Base-by-base conservation (phyloP, 2,797 vertebrate species). In the Brachyalestes nurse region DNA sequence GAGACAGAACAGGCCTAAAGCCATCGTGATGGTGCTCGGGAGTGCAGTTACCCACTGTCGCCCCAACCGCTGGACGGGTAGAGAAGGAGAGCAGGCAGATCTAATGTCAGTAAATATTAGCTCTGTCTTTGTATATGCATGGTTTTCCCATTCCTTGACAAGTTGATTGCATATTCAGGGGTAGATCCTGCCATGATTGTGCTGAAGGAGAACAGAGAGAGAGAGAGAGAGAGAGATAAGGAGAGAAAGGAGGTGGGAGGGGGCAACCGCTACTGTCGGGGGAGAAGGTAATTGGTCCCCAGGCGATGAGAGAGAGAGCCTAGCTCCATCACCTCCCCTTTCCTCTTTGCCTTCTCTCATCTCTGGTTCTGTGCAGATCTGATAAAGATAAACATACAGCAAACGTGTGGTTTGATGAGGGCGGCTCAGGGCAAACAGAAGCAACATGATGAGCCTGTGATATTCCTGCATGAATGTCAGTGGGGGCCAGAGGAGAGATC, bases 351-450 rank as follows among this genome's bases (percentile, higher is more conserved):
- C n/a, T 86, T 87, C 87, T 90, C 85, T 78, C 84, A 83, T 86
- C 79, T 92, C 92, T 89, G 85, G 87, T 89, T 83, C 77, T 87
- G 83, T 81, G 87, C 91, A 91, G 92, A 95, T 95, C 95, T 95
- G 94, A 94, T 95, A 93, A 95, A 95, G 94, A 94, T 95, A 95
- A 95, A 95, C 92, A 92, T 94, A 93, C 92, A 93, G 90, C 92
- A 95, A 94, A 94, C 93, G 92, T 94, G 92, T 92, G 90, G 91
- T 94, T 93, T 95, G 93, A 95, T 95, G 93, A 94, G 92, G 89
- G 88, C 93, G 92, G 93, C 92, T 95, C 92, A 94, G 92, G 90
- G 92, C 94, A 95, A 95, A 94, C 93, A 94, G 92, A 90, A 92
- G 91, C 92, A 92, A 92, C 93, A 93, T 93, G 94, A 95, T 92